Percentiles rank a stretch among this genome's conserved stretches.
These are phyloP conservation scores for Smittia sp. DNA, from an alignment of 2,888 invertebrate genomes.

Conservation along the genomic window DNA sequence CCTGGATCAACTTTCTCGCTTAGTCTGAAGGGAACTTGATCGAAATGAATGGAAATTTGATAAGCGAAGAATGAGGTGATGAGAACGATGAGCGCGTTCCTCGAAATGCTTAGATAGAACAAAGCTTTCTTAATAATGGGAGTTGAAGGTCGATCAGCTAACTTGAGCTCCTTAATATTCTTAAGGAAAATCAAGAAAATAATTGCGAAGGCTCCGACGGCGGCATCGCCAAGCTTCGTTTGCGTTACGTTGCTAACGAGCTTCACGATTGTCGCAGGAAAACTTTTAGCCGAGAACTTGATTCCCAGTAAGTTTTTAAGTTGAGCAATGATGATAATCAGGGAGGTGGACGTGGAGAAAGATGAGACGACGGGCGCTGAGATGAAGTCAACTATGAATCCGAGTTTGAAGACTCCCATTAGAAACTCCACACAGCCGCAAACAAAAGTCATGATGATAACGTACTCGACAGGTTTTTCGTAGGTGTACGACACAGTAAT, in stretches of 20 bases:
- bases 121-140: constrained; percentile 57
- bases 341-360: constrained; percentile 79
- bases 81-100: constrained; percentile 75
- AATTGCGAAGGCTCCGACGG: constrained; percentile 66
- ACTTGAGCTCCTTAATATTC: constrained; percentile 1
- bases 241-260: constrained; percentile 55
- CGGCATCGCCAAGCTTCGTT: constrained; percentile 61
- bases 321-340: constrained; percentile 74
- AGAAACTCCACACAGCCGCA: constrained; percentile 72
- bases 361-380: constrained; percentile 79
- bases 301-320: constrained; percentile 72
- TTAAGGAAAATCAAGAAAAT: constrained; percentile 57
- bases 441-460: constrained; percentile 72
- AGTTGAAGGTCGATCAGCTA: background rate
- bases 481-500: constrained; percentile 72
- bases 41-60: constrained; percentile 49
- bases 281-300: constrained; percentile 64
- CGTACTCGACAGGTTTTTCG: constrained; percentile 67
- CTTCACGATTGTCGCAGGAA: constrained; percentile 60
- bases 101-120: constrained; percentile 73
- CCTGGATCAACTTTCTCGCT: constrained; percentile 62
- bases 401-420: constrained; percentile 79
- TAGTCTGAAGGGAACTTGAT: constrained; percentile 62
- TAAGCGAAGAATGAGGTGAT: constrained; percentile 62
- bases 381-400: constrained; percentile 80